Evolutionary conservation across 2,888 invertebrate genomes (phyloP), one percentile per base, ranked within the genome.

Genomic region (Petrolisthes manimaculis): DNA sequence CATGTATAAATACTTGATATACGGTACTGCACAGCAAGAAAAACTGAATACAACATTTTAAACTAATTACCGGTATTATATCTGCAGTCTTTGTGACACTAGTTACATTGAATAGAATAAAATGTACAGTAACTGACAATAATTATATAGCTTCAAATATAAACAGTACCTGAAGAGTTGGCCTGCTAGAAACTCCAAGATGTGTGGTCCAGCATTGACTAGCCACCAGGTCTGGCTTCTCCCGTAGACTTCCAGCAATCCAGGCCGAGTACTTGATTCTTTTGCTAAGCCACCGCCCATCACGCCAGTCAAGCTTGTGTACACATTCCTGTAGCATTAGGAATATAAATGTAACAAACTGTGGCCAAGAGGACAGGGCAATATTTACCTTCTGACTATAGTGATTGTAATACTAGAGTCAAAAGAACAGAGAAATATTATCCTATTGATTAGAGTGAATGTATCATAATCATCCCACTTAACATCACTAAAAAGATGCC

Each of bases 241-340:
- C 80, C 51, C 69, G 53, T 8, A 91, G 74, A 54, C 56, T 21
- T 5, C 53, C 61, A 8, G 88, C 90, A 21, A 91, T 37, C 86
- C 86, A 89, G 51, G 88, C 75, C 14, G 88, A 55, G 69, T 89
- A 91, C n/a, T 56, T 84, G 24, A 83, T 84, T 12, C 90, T 67
- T 54, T 88, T 88, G 6, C 61, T 21, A 14, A 91, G 84, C 90
- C 90, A 91, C 55, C 86, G 54, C 14, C 89, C 88, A 86, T 91
- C 86, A 9, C 80, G 81, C 84, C 85, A 86, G 55, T 91, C 90
- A n/a, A 51, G 56, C n/a, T 55, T 54, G 54, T 86, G 77, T 37
- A 91, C 55, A 81, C 88, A 88, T 9, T 88, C 81, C 90, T 91
- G 84, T 6, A 4, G 37, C 37, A 37, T 37, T 37, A 2, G 37